These are phyloP conservation scores for Tenrec ecaudatus DNA, from an alignment of 2,113 vertebrate genomes.

Conservation along the genomic window DNA sequence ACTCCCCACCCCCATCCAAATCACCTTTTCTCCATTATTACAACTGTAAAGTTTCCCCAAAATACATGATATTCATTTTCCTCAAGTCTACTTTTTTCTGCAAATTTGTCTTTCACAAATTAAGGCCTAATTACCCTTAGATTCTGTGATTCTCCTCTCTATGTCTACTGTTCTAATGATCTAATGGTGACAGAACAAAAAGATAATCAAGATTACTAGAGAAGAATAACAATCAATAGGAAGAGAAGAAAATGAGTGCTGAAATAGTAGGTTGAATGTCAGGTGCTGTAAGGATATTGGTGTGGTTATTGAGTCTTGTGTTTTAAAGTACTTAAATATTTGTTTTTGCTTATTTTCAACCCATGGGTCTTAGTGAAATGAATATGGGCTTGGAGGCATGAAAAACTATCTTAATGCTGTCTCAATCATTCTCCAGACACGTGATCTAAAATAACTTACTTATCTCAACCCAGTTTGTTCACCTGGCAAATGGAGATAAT, in stretches of 20 bases:
- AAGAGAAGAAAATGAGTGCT: not conserved
- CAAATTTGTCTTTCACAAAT: conserved; percentile 43
- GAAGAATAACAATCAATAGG: conserved; percentile 15
- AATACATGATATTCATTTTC: conserved; percentile 5
- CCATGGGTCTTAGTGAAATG: too few relatives aligned
- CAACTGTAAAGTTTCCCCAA: not conserved
- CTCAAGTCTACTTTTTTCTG: conserved; percentile 28
- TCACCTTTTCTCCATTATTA: not conserved
- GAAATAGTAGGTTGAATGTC: not conserved
- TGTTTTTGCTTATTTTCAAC: not conserved
- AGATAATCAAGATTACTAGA: conserved; percentile 43
- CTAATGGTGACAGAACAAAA: not conserved
- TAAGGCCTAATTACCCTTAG: conserved; percentile 57
- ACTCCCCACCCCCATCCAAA: not conserved
- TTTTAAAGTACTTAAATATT: not conserved
- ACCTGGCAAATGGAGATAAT: too few relatives aligned
- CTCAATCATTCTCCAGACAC: too few relatives aligned
- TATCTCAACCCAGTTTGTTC: too few relatives aligned
- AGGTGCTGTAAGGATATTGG: not conserved
- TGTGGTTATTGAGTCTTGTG: not conserved
- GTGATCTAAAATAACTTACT: too few relatives aligned
- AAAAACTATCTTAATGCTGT: too few relatives aligned
- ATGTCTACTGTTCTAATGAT: conserved; percentile 43
- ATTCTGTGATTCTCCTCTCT: conserved; percentile 49
- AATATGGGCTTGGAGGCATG: too few relatives aligned